A percentile compares a stretch with the other conserved stretches of the same genome.
Conservation (phyloP, 1,140 invertebrate species). For the Pristionchus pacificus region DNA sequence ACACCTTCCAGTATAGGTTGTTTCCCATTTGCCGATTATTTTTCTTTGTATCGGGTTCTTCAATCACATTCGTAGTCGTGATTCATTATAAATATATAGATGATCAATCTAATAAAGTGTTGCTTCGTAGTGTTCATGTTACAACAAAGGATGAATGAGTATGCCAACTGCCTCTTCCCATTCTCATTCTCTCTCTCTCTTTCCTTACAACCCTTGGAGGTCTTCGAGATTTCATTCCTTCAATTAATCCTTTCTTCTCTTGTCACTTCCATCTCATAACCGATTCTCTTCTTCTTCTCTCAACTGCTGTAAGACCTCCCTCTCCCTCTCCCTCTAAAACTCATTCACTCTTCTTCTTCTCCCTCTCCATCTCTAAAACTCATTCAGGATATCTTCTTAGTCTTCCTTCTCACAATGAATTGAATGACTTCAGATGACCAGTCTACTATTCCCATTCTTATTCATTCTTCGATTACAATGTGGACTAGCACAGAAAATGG, state of each 20-base stretch:
- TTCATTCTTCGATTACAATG: background rate
- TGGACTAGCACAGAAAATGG: conserved; percentile 1
- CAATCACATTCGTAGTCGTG: too few relatives aligned
- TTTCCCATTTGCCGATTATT: too few relatives aligned
- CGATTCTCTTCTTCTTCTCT: background rate
- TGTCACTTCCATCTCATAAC: background rate
- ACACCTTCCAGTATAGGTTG: too few relatives aligned
- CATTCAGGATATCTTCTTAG: too few relatives aligned
- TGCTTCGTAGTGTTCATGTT: too few relatives aligned
- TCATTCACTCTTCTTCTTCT: conserved; percentile 9
- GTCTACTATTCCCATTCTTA: background rate
- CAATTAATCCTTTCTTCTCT: background rate
- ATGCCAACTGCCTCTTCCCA: background rate
- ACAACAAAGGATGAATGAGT: background rate
- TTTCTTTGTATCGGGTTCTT: too few relatives aligned
- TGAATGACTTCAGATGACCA: too few relatives aligned
- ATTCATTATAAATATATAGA: too few relatives aligned
- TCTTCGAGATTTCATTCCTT: too few relatives aligned
- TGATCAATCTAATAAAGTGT: too few relatives aligned
- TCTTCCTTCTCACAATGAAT: too few relatives aligned
- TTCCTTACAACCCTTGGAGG: background rate
- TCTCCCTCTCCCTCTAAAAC: conserved; percentile 8
- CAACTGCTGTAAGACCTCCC: background rate
- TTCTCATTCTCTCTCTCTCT: background rate
- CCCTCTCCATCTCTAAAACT: conserved; percentile 1